Evolutionary conservation across 2,113 vertebrate genomes (phyloP), one percentile per base, ranked within the genome.

Genomic region (Lasiurus cinereus): DNA sequence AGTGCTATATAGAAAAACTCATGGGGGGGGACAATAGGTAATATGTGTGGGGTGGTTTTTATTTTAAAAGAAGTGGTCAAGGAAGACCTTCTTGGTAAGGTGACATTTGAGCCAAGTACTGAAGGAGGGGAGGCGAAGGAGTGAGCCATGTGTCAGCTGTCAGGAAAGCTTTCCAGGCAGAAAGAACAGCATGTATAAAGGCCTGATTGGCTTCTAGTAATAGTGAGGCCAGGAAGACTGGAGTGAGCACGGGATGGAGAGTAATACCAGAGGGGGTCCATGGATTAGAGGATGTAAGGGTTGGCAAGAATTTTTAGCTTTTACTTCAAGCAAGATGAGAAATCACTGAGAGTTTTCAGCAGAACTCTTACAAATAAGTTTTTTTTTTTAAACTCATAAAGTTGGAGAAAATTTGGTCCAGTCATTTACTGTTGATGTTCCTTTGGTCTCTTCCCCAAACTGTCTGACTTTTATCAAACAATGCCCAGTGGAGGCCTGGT

Each of bases 51-150:
- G 15, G 0, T 48, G 19, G 6, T 27, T 59, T 91, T 56, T 14
- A 18, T 83, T 94, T 93, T 69, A 33, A 78, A 95, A 91, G 67
- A 93, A 29, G 14, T 70, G 33, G 8, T 94, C 48, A 66, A 21
- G 43, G n/a, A 19, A 79, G 88, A 80, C 16, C 10, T 77, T 90
- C 43, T 10, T 54, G 83, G 43, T 59, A 87, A 33, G 31, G 6
- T 83, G 39, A 79, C 8, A 31, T 90, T 62, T 85, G n/a, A 77
- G 16, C 8, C 29, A 29, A 72, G 50, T 43, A 29, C n/a, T n/a
- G 29, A 43, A 50, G 59, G 36, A 91, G 31, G 2, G 56, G 56
- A 59, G 56, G 56, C 0, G 7, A 56, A 11, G 8, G n/a, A 80
- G 6, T 39, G 9, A n/a, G 13, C n/a, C 39, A 8, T 27, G 18